Percentiles rank a stretch among this genome's conserved stretches.
Evolutionary conservation across 92 coral and sea anemone species (phyloP).

Genomic region (Bergia sp.): DNA sequence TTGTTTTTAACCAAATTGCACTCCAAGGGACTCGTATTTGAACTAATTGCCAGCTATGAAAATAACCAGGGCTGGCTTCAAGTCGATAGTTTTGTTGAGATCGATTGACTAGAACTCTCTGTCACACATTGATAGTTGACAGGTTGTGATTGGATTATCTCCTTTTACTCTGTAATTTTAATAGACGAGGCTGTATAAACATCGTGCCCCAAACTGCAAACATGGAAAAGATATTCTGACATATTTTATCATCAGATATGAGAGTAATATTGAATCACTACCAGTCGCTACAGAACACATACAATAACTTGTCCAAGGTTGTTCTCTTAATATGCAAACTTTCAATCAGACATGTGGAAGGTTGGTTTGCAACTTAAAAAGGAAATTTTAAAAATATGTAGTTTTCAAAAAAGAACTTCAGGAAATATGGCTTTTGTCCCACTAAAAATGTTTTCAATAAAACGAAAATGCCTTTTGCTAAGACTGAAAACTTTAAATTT

Average conservation of each 20-base stretch:
- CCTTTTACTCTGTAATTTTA: not conserved
- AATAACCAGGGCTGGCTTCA: not conserved
- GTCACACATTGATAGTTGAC: too few relatives aligned
- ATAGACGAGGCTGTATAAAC: not conserved
- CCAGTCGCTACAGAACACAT: too few relatives aligned
- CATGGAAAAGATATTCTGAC: too few relatives aligned
- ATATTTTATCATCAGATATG: not conserved
- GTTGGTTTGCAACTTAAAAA: too few relatives aligned
- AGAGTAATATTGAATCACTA: not conserved
- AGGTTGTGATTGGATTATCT: not conserved
- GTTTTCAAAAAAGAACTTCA: too few relatives aligned
- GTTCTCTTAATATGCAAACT: not conserved
- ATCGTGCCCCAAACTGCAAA: not conserved
- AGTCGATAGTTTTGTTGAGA: not conserved
- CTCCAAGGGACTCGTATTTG: not conserved
- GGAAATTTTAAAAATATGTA: too few relatives aligned
- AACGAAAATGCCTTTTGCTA: too few relatives aligned
- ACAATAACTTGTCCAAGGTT: not conserved
- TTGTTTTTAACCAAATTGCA: conserved; percentile 9
- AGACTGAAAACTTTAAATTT: too few relatives aligned
- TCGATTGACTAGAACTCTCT: not conserved
- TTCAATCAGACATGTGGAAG: not conserved
- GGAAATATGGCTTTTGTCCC: too few relatives aligned
- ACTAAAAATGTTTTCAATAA: too few relatives aligned
- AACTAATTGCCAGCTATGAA: not conserved